Base-by-base conservation (phyloP, 2,888 invertebrate species). In the Epistrophella euchroma region DNA sequence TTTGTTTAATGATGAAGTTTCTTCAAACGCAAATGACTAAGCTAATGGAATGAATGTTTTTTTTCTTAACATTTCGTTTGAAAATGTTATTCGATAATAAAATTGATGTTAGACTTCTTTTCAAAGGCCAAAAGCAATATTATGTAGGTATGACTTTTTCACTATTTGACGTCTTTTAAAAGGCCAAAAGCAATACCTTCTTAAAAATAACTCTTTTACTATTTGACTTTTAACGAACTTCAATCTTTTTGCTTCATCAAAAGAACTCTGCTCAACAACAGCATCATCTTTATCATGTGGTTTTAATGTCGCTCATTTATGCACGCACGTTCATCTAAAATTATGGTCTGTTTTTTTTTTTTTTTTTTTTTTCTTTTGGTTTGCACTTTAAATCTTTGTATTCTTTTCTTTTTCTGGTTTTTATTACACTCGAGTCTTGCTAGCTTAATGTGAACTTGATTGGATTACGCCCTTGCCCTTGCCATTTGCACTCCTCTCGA, bases 391-490 rank as follows among this genome's bases (percentile, higher is more conserved):
- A 19, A 11, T 60, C 52, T 40, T 28, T 58, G 17, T 71, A 37
- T 56, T 28, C 40, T 68, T 60, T 56, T 28, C 40, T 68, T 60
- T n/a, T 45, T 10, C 52, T 60, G 32, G 9, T 45, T 15, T 64
- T 6, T 17, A 17, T 56, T 55, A 62, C 52, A 35, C 22, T 37
- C 17, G 17, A 60, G 45, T 28, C 19, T 47, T 19, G 25, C 62
- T 37, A 64, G 60, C 73, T 73, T 62, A 79, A 80, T 81, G 71
- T 58, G 71, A 82, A 82, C 81, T 76, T 76, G 66, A 72, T 82
- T 82, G 81, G 76, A 82, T 82, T 79, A 79, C 75, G 79, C 82
- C 82, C 82, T 82, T 83, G 83, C 79, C 68, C 66, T 73, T 73
- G 66, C 77, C 52, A 60, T 58, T 58, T 60, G 55, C 19, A 32